phyloP scores from a whole-genome alignment of 2,888 invertebrate genomes.

The Pedicia rivosa region DNA sequence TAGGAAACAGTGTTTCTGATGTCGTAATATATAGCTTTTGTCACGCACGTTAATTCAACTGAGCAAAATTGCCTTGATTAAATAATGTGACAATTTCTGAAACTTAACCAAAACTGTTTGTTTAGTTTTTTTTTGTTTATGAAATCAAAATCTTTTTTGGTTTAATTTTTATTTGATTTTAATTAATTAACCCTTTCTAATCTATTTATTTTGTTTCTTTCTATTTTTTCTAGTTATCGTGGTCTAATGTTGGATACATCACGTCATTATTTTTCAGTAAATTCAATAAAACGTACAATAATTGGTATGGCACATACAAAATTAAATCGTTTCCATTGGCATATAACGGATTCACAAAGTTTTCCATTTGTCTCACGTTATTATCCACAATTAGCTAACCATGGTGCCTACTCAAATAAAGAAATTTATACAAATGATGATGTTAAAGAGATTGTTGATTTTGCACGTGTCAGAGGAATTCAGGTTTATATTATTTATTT shows the following conservation, averaged over 20 bases:
- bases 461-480: slow-evolving; percentile 66
- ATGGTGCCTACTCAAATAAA: slow-evolving; percentile 74
- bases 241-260: slow-evolving; percentile 85
- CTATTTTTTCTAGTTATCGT: slow-evolving; percentile 38
- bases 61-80: no score
- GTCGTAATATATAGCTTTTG: no score
- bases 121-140: no score
- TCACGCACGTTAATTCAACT: no score
- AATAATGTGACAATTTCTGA: no score
- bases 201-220: neutral
- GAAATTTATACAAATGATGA: slow-evolving; percentile 57
- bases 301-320: slow-evolving; percentile 83
- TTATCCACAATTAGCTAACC: slow-evolving; percentile 60
- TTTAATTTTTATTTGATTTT: neutral
- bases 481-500: slow-evolving; percentile 39
- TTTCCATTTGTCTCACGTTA: slow-evolving; percentile 69
- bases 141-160: neutral
- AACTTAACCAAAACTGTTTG: no score
- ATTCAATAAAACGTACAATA: slow-evolving; percentile 53
- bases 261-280: slow-evolving; percentile 70
- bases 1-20: no score
- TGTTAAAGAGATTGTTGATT: slow-evolving; percentile 54
- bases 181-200: slow-evolving; percentile 27
- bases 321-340: slow-evolving; percentile 89
- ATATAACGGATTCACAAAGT: slow-evolving; percentile 79